Base-by-base conservation (phyloP, 2,797 vertebrate genomes). In the Poliocrania exsul region DNA sequence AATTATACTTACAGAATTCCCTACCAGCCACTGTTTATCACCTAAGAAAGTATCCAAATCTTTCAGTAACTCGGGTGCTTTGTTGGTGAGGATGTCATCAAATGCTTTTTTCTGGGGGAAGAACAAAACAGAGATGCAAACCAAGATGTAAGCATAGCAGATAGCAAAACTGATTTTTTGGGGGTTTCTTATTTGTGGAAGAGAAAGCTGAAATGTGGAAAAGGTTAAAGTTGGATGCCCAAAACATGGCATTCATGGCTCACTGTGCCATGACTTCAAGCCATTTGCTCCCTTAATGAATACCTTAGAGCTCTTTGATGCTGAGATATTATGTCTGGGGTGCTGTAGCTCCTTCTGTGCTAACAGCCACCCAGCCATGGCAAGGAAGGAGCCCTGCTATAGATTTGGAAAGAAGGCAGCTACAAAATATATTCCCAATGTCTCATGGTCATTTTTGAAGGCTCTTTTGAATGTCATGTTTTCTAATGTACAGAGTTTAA, bases 1-100 rank as follows among this genome's bases (percentile, higher is more conserved):
- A 93, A 50, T 67, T 9, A 66, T 96, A 98, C 98, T 98, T 89
- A 98, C 98, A 67, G 97, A 98, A 38, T 98, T 94, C 26, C 98
- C 98, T 81, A 97, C 90, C 72, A 98, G 87, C 98, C 98, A 98
- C 42, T 96, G 93, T 4, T 94, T 98, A 54, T 97, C 89, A 8
- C 95, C 98, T 73, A 98, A 81, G 77, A 96, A 97, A 60, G 88
- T 80, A 31, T 97, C 96, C 96, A 98, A 70, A 62, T 96, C 86
- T 87, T 92, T 95, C 44, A 98, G 82, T 53, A 98, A 65, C n/a
- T 46, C 73, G 2, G 97, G 97, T 35, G 94, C 97, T 46, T 97
- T 96, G 31, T 85, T 69, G 25, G 88, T 97, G 61, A 98, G 96
- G 49, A 98, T 95, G 8, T 98, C 96, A 11, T 96, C 93, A 72